phyloP scores from a whole-genome alignment of 2,888 invertebrate species.

The Unio pictorum region DNA sequence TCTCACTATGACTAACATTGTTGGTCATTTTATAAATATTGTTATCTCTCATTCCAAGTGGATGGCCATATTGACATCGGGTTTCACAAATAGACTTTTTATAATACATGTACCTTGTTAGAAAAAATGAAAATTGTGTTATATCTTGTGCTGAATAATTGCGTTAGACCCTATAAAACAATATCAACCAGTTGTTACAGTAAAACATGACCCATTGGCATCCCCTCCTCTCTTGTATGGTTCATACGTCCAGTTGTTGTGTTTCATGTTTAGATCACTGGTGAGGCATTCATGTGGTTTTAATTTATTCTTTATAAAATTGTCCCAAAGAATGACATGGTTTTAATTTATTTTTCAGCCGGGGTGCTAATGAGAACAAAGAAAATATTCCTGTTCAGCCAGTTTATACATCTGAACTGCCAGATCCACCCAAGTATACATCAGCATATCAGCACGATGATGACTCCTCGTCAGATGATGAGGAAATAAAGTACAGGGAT shows the following conservation, averaged over 20 bases:
- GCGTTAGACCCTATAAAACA: too few relatives aligned
- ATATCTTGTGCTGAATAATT: too few relatives aligned
- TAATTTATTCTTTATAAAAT: neutral
- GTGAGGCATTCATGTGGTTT: neutral
- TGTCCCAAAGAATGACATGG: too few relatives aligned
- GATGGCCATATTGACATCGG: too few relatives aligned
- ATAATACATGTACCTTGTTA: too few relatives aligned
- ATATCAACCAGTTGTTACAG: too few relatives aligned
- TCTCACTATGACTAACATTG: too few relatives aligned
- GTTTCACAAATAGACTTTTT: too few relatives aligned
- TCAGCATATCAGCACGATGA: slow-evolving; percentile 22
- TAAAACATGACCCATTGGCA: slow-evolving; percentile 23
- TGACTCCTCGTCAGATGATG: slow-evolving; percentile 63
- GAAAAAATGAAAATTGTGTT: too few relatives aligned
- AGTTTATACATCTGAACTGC: slow-evolving; percentile 15
- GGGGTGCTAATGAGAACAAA: slow-evolving; percentile 38
- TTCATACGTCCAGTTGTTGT: slow-evolving; percentile 4
- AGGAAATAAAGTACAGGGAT: slow-evolving; percentile 60
- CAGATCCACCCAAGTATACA: slow-evolving; percentile 33
- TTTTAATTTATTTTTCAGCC: neutral
- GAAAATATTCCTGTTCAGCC: slow-evolving; percentile 38
- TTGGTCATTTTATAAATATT: too few relatives aligned
- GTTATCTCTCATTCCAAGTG: too few relatives aligned
- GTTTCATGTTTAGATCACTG: too few relatives aligned
- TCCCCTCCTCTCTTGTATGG: slow-evolving; percentile 32